Evolutionary conservation across 2,797 vertebrate genomes (phyloP).

Genomic region (Furcifer pardalis): DNA sequence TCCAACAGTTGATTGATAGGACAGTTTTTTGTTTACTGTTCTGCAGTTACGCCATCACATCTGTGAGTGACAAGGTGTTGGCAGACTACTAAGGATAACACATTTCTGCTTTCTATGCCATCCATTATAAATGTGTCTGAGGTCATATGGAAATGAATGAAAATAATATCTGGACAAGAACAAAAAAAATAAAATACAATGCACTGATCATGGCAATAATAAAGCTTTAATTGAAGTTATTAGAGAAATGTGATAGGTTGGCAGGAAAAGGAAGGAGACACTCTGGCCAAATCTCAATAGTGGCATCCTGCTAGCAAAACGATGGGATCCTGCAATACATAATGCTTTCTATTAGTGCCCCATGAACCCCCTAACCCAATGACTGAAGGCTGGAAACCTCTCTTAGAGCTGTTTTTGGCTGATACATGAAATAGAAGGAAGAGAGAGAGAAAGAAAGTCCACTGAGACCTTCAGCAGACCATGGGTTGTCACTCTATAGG

Average conservation of each 20-base stretch:
- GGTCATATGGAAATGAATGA: not conserved
- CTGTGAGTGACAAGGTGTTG: not conserved
- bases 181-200: not conserved
- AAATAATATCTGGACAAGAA: not conserved
- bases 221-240: not conserved
- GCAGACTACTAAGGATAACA: conserved; percentile 19
- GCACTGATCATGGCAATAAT: not conserved
- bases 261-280: not conserved
- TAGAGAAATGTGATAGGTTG: not conserved
- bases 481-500: not conserved
- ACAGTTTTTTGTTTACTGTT: conserved; percentile 17
- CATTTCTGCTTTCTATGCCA: not conserved
- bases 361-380: too few species aligned
- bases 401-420: too few species aligned
- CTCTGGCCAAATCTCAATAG: too few species aligned
- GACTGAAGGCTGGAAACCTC: too few species aligned
- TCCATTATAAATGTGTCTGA: not conserved
- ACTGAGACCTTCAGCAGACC: too few species aligned
- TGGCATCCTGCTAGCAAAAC: too few species aligned
- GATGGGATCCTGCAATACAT: too few species aligned
- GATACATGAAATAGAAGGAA: too few species aligned
- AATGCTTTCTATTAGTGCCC: too few species aligned
- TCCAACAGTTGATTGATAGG: conserved; percentile 1
- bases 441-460: too few species aligned
- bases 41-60: conserved; percentile 20